Conservation (phyloP, 2,113 vertebrate species). For the Passer domesticus region DNA sequence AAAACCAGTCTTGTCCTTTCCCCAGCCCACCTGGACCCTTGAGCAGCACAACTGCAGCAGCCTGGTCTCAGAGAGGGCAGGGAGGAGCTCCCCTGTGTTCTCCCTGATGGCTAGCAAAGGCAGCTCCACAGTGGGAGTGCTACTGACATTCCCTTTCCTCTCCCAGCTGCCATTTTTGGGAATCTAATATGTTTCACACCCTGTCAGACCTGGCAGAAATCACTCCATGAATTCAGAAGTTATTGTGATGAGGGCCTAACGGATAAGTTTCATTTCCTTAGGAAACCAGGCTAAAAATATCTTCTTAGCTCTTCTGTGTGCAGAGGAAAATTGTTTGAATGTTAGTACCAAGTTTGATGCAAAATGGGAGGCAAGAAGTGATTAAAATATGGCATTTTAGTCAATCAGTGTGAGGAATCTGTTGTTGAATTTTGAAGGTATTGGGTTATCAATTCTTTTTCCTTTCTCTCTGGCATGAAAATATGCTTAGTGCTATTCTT, state of each 20-base stretch:
- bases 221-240: constrained; percentile 24
- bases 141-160: background rate
- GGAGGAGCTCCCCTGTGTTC: background rate
- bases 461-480: background rate
- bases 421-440: background rate
- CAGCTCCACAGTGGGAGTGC: background rate
- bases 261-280: constrained; percentile 68
- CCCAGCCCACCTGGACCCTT: accelerated
- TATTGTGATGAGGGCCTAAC: constrained; percentile 41
- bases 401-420: background rate
- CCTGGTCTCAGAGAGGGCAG: background rate
- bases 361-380: background rate
- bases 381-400: background rate
- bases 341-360: background rate
- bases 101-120: background rate
- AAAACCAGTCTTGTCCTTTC: background rate
- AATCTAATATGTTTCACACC: background rate
- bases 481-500: background rate
- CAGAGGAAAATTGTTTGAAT: background rate
- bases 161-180: background rate
- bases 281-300: constrained; percentile 63
- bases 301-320: background rate
- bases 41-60: background rate
- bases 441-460: background rate
- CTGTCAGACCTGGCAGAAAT: constrained; percentile 45